phyloP scores from a whole-genome alignment of 2,888 invertebrate species.

The Urechis unicinctus region DNA sequence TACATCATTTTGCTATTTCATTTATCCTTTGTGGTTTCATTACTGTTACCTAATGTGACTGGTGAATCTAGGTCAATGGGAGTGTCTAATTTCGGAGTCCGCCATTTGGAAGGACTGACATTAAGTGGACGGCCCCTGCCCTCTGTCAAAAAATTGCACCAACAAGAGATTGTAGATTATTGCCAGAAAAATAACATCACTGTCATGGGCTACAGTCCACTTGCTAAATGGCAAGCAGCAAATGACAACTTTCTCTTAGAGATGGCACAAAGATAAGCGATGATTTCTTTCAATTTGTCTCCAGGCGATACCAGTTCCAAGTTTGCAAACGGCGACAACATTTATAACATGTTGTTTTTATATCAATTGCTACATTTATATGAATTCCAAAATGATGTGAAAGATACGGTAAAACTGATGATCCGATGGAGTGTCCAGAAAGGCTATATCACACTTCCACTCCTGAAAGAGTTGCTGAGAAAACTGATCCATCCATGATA shows the following conservation, averaged over 20 bases:
- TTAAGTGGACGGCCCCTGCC: conserved; percentile 28
- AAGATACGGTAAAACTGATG: conserved; percentile 25
- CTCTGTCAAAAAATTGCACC: conserved; percentile 31
- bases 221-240: conserved; percentile 25
- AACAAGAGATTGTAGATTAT: conserved; percentile 27
- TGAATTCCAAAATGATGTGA: too few species aligned
- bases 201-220: conserved; percentile 33
- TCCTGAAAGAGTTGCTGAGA: conserved; percentile 23
- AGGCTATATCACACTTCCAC: conserved; percentile 32
- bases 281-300: too few species aligned
- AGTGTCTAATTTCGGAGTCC: conserved; percentile 34
- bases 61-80: conserved; percentile 27
- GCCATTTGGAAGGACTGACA: conserved; percentile 29
- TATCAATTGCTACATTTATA: too few species aligned
- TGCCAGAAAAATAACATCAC: conserved; percentile 26
- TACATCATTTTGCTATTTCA: too few species aligned
- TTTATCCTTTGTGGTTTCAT: too few species aligned
- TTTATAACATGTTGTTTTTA: too few species aligned
- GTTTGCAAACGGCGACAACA: too few species aligned
- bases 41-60: too few species aligned
- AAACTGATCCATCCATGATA: conserved; percentile 26
- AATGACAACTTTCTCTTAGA: conserved; percentile 21
- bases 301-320: too few species aligned
- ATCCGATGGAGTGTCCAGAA: conserved; percentile 34
- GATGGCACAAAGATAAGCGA: conserved; percentile 17